Conservation (phyloP, 2,888 invertebrate genomes). For the Cantharis nigra region DNA sequence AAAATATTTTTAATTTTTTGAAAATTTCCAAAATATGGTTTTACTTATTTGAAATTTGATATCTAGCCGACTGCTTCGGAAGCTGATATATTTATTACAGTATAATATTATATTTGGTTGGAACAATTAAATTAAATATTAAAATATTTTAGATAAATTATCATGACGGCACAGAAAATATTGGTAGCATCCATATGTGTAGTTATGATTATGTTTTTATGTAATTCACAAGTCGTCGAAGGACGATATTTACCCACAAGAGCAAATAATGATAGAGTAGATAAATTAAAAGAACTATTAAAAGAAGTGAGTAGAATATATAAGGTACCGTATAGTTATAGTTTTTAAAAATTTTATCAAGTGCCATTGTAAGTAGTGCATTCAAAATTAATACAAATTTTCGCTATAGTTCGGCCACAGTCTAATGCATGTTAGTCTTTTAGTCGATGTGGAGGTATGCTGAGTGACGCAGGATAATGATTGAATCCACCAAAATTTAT, state of each 20-base stretch:
- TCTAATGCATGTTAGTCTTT: not conserved
- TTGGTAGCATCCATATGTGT: slow-evolving; percentile 26
- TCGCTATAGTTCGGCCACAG: not conserved
- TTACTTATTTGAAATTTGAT: too few relatives aligned
- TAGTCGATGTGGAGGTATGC: not conserved
- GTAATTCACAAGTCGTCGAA: slow-evolving; percentile 54
- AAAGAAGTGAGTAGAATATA: slow-evolving; percentile 58
- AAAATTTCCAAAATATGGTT: too few relatives aligned
- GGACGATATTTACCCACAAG: slow-evolving; percentile 60
- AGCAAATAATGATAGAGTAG: slow-evolving; percentile 59
- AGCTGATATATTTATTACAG: too few relatives aligned
- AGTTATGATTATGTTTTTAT: slow-evolving; percentile 41
- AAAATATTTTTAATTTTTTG: too few relatives aligned
- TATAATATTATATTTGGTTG: too few relatives aligned
- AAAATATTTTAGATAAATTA: slow-evolving; percentile 7
- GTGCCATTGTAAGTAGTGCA: not conserved
- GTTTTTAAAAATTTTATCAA: not conserved
- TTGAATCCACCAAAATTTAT: not conserved
- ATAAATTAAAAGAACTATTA: slow-evolving; percentile 60
- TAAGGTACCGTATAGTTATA: slow-evolving; percentile 23
- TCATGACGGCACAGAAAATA: slow-evolving; percentile 29
- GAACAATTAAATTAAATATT: not conserved
- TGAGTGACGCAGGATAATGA: not conserved
- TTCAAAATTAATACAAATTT: not conserved
- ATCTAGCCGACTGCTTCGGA: too few relatives aligned